phyloP scores from a whole-genome alignment of 2,888 invertebrate genomes.

The Fissipunctia ypsillon region DNA sequence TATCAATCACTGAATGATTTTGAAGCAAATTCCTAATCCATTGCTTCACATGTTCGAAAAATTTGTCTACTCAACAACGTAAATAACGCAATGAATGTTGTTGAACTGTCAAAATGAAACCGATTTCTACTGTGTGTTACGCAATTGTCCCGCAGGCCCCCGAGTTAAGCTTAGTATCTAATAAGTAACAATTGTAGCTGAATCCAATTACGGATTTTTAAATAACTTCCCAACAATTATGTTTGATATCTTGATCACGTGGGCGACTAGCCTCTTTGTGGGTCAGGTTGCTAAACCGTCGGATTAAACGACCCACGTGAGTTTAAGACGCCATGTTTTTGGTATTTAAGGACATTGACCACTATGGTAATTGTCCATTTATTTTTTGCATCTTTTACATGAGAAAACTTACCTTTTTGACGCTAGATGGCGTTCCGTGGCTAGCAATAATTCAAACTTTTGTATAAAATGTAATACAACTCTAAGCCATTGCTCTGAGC shows the following conservation, averaged over 20 bases:
- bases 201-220: slow-evolving; percentile 49
- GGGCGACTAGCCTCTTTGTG: slow-evolving; percentile 40
- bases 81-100: too few relatives aligned
- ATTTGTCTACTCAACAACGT: too few relatives aligned
- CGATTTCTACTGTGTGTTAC: too few relatives aligned
- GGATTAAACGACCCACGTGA: slow-evolving; percentile 43
- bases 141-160: too few relatives aligned
- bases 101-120: too few relatives aligned
- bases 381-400: too few relatives aligned
- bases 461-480: too few relatives aligned
- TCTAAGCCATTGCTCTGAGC: too few relatives aligned
- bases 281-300: slow-evolving; percentile 44
- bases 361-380: background rate
- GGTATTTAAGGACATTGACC: slow-evolving; percentile 37
- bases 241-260: slow-evolving; percentile 48
- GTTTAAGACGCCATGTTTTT: slow-evolving; percentile 29
- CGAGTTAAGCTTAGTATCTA: background rate
- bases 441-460: background rate
- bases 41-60: too few relatives aligned
- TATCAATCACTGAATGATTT: too few relatives aligned
- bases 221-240: slow-evolving; percentile 42
- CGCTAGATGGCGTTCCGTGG: background rate
- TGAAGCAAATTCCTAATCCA: too few relatives aligned
- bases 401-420: too few relatives aligned
- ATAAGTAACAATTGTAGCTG: slow-evolving; percentile 19